phyloP scores from a whole-genome alignment of 2,888 invertebrate species.

The Patella depressa region DNA sequence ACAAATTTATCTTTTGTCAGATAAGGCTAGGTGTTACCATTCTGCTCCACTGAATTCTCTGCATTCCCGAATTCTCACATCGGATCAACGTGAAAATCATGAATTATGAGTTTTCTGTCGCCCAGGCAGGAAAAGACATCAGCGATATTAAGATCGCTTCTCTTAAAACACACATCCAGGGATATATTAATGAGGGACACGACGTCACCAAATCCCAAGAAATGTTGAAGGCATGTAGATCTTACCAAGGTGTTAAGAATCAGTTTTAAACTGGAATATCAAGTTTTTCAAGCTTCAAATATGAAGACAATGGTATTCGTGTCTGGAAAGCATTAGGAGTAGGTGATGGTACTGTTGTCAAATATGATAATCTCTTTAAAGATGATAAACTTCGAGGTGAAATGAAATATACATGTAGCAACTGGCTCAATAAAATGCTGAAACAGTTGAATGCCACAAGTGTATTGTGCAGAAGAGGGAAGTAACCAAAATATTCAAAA shows the following conservation, averaged over 20 bases:
- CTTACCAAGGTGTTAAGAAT: not conserved
- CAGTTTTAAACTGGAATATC: not conserved
- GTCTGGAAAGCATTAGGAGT: not conserved
- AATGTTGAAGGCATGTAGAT: not conserved
- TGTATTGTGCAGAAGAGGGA: too few species aligned
- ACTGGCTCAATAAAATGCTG: too few species aligned
- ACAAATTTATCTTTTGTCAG: too few species aligned
- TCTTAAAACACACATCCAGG: not conserved
- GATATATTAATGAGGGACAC: not conserved
- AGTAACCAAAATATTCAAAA: too few species aligned
- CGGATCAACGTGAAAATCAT: not conserved
- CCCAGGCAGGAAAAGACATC: not conserved
- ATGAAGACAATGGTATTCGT: not conserved
- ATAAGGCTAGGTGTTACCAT: not conserved
- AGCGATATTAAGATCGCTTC: not conserved
- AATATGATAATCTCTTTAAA: not conserved
- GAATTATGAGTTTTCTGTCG: not conserved
- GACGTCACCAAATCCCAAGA: not conserved
- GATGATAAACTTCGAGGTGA: too few species aligned
- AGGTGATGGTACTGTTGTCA: not conserved
- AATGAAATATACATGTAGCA: too few species aligned
- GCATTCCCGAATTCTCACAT: not conserved
- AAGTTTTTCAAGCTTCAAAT: not conserved
- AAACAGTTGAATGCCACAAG: too few species aligned
- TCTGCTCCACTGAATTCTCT: not conserved